Base-by-base conservation (phyloP, 2,888 invertebrate species). In the Eretmocerus hayati region DNA sequence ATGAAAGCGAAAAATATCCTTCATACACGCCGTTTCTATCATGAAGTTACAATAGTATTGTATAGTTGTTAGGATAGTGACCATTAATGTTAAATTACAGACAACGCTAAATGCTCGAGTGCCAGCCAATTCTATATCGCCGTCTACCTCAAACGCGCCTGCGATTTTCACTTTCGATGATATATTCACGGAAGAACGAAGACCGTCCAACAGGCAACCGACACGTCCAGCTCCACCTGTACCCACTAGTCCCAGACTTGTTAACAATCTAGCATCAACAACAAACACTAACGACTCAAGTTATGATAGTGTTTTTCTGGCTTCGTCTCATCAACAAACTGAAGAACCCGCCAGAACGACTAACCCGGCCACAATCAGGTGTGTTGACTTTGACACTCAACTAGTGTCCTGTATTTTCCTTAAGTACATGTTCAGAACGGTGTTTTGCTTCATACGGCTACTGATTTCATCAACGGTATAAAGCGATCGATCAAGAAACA, bases 251-350 rank as follows among this genome's bases (percentile, higher is more conserved):
- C 60, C 59, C 2, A 53, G 54, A 48, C 47, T 56, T 20, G 32
- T 53, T 11, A 43, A 22, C 11, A 19, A 21, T n/a, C 6, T 20
- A 30, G 32, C 38, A 8, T 18, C 33, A 16, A 20, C 45, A n/a
- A 8, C 46, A 21, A 16, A 39, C 23, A 32, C 53, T 20, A 56
- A 52, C 16, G 62, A 63, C 32, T 60, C 65, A 3, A 62, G 64
- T 31, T 66, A 66, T 52, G 66, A 65, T 37, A 66, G 63, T 42
- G 60, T 66, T 15, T 66, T 66, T 32, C 57, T 66, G 41, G 66
- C 66, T 1, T 64, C 65, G 16, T 61, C 60, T 30, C 55, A 59
- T 3, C 54, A 57, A 2, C 47, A 50, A 1, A 39, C 4, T 5
- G 20, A 8, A 1, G 49, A 49, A 16, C 11, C 16, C 11, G 21